Evolutionary conservation across 2,113 vertebrate genomes (phyloP).

Genomic region (Coregonus clupeaformis): DNA sequence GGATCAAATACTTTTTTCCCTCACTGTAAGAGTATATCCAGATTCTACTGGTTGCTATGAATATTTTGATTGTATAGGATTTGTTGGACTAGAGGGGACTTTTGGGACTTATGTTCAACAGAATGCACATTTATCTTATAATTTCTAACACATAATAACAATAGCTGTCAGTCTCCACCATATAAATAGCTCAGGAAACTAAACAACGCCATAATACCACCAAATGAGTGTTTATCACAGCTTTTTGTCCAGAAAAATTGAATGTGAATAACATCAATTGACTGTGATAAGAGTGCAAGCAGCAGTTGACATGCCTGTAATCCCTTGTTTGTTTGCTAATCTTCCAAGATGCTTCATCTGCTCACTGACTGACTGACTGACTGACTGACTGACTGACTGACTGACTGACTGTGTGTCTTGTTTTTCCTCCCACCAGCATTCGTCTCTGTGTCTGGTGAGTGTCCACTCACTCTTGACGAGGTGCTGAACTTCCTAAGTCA

Average conservation of each 20-base stretch:
- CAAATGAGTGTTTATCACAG: background rate
- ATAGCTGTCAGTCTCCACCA: background rate
- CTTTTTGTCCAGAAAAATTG: background rate
- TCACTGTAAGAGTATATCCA: slow-evolving; percentile 25
- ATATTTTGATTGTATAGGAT: background rate
- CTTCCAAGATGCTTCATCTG: slow-evolving; percentile 13
- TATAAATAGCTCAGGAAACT: background rate
- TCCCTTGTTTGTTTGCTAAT: background rate
- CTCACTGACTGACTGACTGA: background rate
- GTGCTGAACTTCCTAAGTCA: slow-evolving; percentile 73
- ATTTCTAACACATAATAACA: background rate
- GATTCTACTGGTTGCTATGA: background rate
- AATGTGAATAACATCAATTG: background rate
- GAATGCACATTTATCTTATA: background rate
- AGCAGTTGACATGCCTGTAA: slow-evolving; percentile 1
- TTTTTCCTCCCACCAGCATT: slow-evolving; percentile 62
- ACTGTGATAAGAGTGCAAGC: background rate
- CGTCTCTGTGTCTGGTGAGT: slow-evolving; percentile 77
- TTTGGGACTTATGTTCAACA: background rate
- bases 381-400: background rate
- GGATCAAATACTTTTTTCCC: too few species aligned
- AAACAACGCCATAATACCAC: background rate
- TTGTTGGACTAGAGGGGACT: background rate
- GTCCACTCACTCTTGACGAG: slow-evolving; percentile 75
- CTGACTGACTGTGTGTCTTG: background rate